These are phyloP conservation scores for Rutilus rutilus DNA, from an alignment of 2,113 vertebrate species.

Conservation along the genomic window DNA sequence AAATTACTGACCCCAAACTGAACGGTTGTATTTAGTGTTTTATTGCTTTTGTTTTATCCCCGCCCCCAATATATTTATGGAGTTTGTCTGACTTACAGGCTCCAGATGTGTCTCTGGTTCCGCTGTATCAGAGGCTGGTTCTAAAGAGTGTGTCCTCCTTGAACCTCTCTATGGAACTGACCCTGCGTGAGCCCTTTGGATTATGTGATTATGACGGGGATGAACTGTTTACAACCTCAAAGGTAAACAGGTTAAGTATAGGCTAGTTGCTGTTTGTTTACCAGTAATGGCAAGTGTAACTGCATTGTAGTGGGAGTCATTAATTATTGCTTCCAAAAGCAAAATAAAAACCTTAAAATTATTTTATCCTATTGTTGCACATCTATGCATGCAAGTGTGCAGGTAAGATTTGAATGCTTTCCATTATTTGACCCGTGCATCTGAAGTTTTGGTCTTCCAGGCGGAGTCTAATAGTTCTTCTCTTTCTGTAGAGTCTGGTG, in stretches of 20 bases:
- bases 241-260: constrained; percentile 61
- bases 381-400: neutral
- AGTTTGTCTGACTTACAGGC: constrained; percentile 60
- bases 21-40: neutral
- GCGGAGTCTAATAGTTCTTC: neutral
- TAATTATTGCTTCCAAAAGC: no score
- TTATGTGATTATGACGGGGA: constrained; percentile 68
- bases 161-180: constrained; percentile 74
- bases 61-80: neutral
- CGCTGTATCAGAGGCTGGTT: constrained; percentile 74
- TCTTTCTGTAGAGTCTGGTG: constrained; percentile 72
- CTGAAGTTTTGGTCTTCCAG: neutral
- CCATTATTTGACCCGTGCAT: neutral
- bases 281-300: neutral
- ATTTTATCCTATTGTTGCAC: neutral
- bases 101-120: constrained; percentile 63
- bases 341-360: neutral
- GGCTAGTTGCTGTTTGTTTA: neutral
- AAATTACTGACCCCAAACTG: no score
- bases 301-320: neutral
- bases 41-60: neutral
- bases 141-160: constrained; percentile 82
- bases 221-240: constrained; percentile 54
- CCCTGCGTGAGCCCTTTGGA: constrained; percentile 75
- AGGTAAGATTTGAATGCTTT: constrained; percentile 8